Evolutionary conservation across 1,140 invertebrate genomes (phyloP).

Genomic region (Formica selysi): DNA sequence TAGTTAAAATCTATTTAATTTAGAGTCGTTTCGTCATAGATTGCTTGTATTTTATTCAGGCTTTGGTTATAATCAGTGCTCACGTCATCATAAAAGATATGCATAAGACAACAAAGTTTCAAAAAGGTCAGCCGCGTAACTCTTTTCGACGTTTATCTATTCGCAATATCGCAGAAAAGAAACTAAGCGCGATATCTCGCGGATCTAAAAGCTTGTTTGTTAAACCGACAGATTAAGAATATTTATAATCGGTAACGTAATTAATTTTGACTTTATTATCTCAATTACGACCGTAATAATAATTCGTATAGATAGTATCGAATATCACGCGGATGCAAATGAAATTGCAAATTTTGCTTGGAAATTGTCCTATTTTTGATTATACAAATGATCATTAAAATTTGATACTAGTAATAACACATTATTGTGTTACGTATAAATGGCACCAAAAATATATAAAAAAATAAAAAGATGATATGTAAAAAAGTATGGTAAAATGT

Average conservation of each 20-base stretch:
- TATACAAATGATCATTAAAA: neutral
- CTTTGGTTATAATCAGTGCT: conserved; percentile 23
- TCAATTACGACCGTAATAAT: conserved; percentile 37
- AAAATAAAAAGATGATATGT: too few relatives aligned
- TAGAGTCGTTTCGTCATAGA: neutral
- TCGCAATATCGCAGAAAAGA: conserved; percentile 63
- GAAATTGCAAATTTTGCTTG: neutral
- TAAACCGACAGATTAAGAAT: conserved; percentile 53
- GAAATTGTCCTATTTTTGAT: conserved; percentile 13
- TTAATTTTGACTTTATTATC: conserved; percentile 36
- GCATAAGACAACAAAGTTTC: conserved; percentile 53
- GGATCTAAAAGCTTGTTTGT: conserved; percentile 37
- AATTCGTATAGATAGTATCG: neutral
- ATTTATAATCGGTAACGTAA: conserved; percentile 20
- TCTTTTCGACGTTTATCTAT: conserved; percentile 67
- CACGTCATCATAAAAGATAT: neutral
- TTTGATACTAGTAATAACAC: neutral
- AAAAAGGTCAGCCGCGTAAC: conserved; percentile 65
- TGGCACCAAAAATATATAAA: neutral
- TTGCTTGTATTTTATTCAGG: neutral
- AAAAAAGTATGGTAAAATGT: too few relatives aligned
- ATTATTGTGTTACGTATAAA: neutral
- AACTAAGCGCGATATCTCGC: conserved; percentile 62
- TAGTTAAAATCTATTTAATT: neutral
- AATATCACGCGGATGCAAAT: neutral